These are phyloP conservation scores for Holothuria scabra DNA, from an alignment of 53 echinoderm and acorn worm genomes.

Conservation along the genomic window DNA sequence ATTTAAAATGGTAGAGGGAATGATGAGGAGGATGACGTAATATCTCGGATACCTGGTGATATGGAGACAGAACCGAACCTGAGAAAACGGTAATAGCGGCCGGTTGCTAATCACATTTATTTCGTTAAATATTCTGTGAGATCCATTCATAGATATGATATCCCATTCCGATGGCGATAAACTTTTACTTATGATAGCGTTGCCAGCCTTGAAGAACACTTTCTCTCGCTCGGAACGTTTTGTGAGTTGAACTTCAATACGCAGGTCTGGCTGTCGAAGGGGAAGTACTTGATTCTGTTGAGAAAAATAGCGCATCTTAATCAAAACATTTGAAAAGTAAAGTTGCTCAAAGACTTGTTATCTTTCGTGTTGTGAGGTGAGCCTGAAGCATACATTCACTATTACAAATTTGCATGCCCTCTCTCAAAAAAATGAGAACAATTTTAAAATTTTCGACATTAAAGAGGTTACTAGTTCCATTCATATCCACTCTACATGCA, in stretches of 20 bases:
- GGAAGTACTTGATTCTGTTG: slow-evolving; percentile 28
- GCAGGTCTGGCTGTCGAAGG: slow-evolving; percentile 15
- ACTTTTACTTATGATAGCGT: not conserved
- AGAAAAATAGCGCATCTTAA: too few species aligned
- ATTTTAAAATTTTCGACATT: too few species aligned
- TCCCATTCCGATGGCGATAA: slow-evolving; percentile 15
- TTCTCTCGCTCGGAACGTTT: slow-evolving; percentile 17
- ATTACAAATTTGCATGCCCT: too few species aligned
- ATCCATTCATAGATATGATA: not conserved
- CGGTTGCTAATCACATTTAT: not conserved
- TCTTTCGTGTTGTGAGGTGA: too few species aligned
- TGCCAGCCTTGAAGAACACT: not conserved
- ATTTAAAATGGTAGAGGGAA: slow-evolving; percentile 10
- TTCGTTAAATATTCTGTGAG: not conserved
- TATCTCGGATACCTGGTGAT: not conserved
- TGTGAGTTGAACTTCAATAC: not conserved
- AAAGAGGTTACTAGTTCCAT: too few species aligned
- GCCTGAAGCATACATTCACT: too few species aligned
- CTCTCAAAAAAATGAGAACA: too few species aligned
- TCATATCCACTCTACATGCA: too few species aligned
- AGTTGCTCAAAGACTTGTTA: too few species aligned
- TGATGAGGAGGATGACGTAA: slow-evolving; percentile 2
- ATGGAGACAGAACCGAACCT: slow-evolving; percentile 5
- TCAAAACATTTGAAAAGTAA: too few species aligned
- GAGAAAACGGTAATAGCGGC: not conserved